These are phyloP conservation scores for Chironex yamaguchii DNA, from an alignment of 30 jellyfish, hydroid and myxozoan species.

Conservation along the genomic window DNA sequence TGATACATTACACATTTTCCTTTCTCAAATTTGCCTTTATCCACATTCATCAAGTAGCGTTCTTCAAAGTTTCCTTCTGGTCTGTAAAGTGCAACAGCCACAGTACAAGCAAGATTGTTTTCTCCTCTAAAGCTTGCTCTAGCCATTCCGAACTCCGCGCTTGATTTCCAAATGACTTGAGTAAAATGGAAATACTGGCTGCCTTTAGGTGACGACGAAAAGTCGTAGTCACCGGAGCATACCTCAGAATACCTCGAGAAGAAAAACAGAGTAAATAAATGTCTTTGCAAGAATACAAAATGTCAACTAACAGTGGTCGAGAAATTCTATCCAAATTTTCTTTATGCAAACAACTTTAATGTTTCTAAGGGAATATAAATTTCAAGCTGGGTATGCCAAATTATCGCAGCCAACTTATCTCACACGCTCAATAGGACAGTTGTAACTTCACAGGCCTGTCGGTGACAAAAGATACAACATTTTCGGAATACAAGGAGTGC, in stretches of 20 bases:
- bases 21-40: conserved; percentile 72
- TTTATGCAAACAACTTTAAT: too few species aligned
- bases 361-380: too few species aligned
- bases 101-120: conserved; percentile 78
- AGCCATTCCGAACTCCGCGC: conserved; percentile 76
- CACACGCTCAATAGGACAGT: too few species aligned
- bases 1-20: conserved; percentile 32
- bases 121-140: conserved; percentile 61
- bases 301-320: too few species aligned
- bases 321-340: too few species aligned
- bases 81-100: conserved; percentile 84
- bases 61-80: conserved; percentile 84
- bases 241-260: conserved; percentile 82
- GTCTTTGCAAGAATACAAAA: too few species aligned
- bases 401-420: too few species aligned
- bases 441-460: too few species aligned
- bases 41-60: conserved; percentile 73
- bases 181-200: conserved; percentile 54
- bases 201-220: conserved; percentile 18
- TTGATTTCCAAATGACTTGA: conserved; percentile 84
- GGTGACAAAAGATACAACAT: too few species aligned
- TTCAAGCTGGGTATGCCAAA: too few species aligned
- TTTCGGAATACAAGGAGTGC: too few species aligned
- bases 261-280: not conserved
- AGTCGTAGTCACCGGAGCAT: conserved; percentile 74